These are phyloP conservation scores for Smittia aterrima DNA, from an alignment of 2,888 invertebrate species.

Conservation along the genomic window DNA sequence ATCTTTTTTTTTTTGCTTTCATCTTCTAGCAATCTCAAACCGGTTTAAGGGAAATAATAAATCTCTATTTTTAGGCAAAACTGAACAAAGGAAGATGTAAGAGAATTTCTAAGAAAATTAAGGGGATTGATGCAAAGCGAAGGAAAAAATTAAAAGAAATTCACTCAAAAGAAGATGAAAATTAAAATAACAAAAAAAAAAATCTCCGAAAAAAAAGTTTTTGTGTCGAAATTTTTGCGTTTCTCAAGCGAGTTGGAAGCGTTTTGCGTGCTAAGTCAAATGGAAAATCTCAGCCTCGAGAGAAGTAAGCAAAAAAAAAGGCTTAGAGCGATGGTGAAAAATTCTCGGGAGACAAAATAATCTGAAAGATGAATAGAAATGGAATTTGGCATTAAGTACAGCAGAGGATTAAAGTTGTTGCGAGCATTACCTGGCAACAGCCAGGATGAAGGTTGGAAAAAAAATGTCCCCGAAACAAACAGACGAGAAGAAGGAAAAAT, in stretches of 20 bases:
- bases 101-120: neutral
- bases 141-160: neutral
- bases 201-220: too few relatives aligned
- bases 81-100: constrained; percentile 1
- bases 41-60: constrained; percentile 14
- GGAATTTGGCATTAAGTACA: neutral
- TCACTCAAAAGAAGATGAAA: constrained; percentile 11
- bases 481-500: neutral
- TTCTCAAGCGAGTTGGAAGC: neutral
- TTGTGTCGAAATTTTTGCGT: neutral
- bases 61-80: constrained; percentile 6
- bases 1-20: too few relatives aligned
- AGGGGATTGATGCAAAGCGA: neutral
- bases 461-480: constrained; percentile 6
- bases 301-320: neutral
- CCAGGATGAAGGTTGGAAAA: constrained; percentile 13
- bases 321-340: neutral
- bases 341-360: neutral
- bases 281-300: constrained; percentile 9
- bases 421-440: neutral
- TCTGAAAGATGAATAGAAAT: neutral
- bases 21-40: neutral
- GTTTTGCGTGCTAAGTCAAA: constrained; percentile 21
- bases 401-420: neutral
- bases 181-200: constrained; percentile 6